Evolutionary conservation across 2,797 vertebrate species (phyloP), one percentile per base, ranked within the genome.

Genomic region (Enteromius afrohamiltoni): DNA sequence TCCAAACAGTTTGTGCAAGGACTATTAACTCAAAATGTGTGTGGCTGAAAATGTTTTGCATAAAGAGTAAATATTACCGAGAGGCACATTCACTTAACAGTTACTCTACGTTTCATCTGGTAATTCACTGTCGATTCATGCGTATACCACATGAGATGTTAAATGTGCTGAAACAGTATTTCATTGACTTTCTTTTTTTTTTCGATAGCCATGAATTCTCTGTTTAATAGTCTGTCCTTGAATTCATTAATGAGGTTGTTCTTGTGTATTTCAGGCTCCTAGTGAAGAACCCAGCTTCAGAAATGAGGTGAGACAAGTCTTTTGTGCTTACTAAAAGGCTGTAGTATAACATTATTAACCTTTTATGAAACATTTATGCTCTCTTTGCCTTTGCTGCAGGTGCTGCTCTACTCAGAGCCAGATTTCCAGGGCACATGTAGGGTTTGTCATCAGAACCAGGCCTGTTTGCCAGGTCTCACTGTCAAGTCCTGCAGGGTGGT

Each of bases 401-500:
- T 99, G 21, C 91, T 96, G 77, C 89, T 98, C 2, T 99, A 97
- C 91, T 93, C 96, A 0, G 95, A 97, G 55, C 92, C 95, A 0
- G 91, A 96, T 74, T 98, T 97, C 92, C 87, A 92, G 84, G 97
- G 97, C 0, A 90, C 93, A 3, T 94, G 94, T 0, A 3, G 93
- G 1, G 26, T 93, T 47, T 94, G 95, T 0, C 88, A 93, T 85
- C 79, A 89, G 53, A 94, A 96, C 87, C 93, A 95, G 86, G 87
- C 89, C 0, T 53, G 64, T 0, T 67, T 97, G 69, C 88, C 95
- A 0, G 84, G 89, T 58, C 92, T 96, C 13, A 0, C 81, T 60
- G 91, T 92, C 1, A 93, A 91, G 85, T 99, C 98, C 34, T 98
- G 97, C 91, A 91, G 96, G 51, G 95, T 98, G 79, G 88, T 90